phyloP scores from a whole-genome alignment of 1,140 invertebrate genomes.

The Eumaeus atala region DNA sequence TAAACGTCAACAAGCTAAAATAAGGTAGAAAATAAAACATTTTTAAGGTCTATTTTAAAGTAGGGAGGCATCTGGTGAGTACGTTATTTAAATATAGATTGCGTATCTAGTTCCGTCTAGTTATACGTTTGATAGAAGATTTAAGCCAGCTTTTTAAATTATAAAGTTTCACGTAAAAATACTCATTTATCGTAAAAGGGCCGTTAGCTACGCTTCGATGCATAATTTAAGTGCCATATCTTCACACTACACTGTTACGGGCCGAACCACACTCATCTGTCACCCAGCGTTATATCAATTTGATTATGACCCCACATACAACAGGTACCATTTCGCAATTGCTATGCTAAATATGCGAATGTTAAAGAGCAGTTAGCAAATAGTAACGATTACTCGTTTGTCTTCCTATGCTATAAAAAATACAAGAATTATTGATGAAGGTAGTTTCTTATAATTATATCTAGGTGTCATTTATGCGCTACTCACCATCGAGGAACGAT shows the following conservation, averaged over 20 bases:
- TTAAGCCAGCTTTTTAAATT: background rate
- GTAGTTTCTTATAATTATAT: too few species aligned
- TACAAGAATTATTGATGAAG: background rate
- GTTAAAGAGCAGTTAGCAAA: too few species aligned
- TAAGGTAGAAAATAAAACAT: too few species aligned
- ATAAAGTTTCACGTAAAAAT: background rate
- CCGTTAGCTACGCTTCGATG: conserved; percentile 7
- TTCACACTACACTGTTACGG: conserved; percentile 10
- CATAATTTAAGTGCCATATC: conserved; percentile 4
- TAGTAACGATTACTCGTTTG: too few species aligned
- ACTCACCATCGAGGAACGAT: too few species aligned
- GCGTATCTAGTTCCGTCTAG: background rate
- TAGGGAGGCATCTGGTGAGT: background rate
- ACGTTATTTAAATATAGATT: background rate
- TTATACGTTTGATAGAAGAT: background rate
- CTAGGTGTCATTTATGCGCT: background rate
- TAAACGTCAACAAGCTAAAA: too few species aligned
- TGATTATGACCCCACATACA: background rate
- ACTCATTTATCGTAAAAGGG: background rate
- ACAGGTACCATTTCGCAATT: background rate
- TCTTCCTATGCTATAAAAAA: background rate
- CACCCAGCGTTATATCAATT: conserved; percentile 8
- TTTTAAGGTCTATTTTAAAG: background rate
- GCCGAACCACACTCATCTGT: conserved; percentile 7
- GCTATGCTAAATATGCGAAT: background rate